Evolutionary conservation across 2,888 invertebrate species (phyloP).

Genomic region (Apodemia duryi): DNA sequence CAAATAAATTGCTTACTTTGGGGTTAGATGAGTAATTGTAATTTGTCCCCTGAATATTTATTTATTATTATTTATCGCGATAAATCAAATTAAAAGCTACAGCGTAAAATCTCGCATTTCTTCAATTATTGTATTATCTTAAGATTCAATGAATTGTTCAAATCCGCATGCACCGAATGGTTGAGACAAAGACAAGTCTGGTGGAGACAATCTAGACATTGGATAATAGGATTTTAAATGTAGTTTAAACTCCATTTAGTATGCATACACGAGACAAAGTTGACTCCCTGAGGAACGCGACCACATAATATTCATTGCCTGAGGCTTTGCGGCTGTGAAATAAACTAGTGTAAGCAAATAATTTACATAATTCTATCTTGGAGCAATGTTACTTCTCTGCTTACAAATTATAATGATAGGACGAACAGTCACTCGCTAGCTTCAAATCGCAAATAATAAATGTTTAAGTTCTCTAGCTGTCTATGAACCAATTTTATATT

Average conservation of each 20-base stretch:
- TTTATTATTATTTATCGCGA: no score
- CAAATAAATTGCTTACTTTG: no score
- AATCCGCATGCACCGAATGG: neutral
- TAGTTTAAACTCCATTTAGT: neutral
- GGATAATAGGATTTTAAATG: slow-evolving; percentile 4
- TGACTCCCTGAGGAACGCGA: neutral
- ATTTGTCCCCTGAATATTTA: no score
- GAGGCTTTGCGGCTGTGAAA: neutral
- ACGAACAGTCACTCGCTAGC: no score
- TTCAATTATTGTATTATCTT: neutral
- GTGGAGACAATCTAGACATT: neutral
- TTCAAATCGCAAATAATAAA: no score
- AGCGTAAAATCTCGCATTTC: neutral
- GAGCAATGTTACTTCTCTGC: neutral
- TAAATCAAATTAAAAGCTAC: no score
- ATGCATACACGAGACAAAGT: neutral
- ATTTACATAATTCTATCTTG: neutral
- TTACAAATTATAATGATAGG: no score
- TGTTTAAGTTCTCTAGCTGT: no score
- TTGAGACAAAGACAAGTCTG: neutral
- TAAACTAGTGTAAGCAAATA: neutral
- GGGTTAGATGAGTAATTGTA: no score
- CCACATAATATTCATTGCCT: neutral
- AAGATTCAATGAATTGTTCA: neutral
- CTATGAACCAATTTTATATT: no score